phyloP scores from a whole-genome alignment of 2,113 vertebrate genomes.

The Argyrosomus japonicus region DNA sequence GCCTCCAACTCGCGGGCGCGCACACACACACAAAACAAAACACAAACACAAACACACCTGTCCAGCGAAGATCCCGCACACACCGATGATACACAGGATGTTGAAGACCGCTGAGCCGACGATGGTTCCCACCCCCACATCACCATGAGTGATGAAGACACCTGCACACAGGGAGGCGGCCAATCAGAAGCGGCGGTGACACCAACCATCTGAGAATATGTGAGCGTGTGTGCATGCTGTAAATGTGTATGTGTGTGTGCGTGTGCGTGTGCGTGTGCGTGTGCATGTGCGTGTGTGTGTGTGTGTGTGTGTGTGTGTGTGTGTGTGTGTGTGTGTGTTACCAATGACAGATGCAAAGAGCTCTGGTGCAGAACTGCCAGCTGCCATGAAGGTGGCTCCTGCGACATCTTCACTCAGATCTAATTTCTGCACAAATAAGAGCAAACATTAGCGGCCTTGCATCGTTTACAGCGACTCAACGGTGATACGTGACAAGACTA shows the following conservation, averaged over 20 bases:
- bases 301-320: no score
- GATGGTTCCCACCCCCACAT: conserved; percentile 97
- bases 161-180: conserved; percentile 81
- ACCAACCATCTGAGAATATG: conserved; percentile 49
- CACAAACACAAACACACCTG: conserved; percentile 89
- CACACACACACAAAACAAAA: conserved; percentile 54
- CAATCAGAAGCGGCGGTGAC: conserved; percentile 58
- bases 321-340: conserved; percentile 64
- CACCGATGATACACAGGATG: conserved; percentile 97
- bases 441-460: neutral
- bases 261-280: no score
- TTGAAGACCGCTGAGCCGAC: conserved; percentile 99
- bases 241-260: neutral
- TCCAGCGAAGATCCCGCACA: conserved; percentile 96
- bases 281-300: no score
- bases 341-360: conserved; percentile 97
- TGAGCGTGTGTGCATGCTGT: conserved; percentile 3
- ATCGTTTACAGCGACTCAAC: fast-evolving
- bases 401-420: conserved; percentile 98
- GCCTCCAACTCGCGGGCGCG: conserved; percentile 58
- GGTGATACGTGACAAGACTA: neutral
- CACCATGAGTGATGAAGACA: conserved; percentile 98
- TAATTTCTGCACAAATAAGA: conserved; percentile 86
- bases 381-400: conserved; percentile 99
- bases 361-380: conserved; percentile 97